Percentiles rank a stretch among this genome's conserved stretches.
These are phyloP conservation scores for Diplosoma virens DNA, from an alignment of 23 tunicate genomes.

Conservation along the genomic window DNA sequence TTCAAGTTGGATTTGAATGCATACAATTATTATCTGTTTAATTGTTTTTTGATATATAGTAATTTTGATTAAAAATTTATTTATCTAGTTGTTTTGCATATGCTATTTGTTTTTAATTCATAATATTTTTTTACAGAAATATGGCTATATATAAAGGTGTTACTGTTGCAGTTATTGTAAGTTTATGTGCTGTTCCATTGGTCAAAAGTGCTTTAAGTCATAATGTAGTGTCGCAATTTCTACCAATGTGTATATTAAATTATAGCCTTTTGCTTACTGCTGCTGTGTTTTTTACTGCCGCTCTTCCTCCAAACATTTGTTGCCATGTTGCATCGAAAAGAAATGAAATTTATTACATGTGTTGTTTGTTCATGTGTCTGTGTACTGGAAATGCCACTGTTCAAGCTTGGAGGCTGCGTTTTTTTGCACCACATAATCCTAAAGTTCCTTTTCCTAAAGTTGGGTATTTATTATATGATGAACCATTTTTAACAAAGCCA, in stretches of 20 bases:
- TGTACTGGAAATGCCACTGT: not conserved
- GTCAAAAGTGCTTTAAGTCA: not conserved
- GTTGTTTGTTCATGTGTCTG: constrained; percentile 40
- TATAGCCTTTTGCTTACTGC: not conserved
- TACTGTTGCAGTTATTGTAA: constrained; percentile 2
- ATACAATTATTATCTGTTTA: no score
- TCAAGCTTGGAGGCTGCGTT: constrained; percentile 10
- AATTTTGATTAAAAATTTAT: no score
- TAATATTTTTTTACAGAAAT: no score
- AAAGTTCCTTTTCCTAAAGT: no score
- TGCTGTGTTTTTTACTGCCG: not conserved
- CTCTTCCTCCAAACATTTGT: constrained; percentile 18
- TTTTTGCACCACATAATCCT: no score
- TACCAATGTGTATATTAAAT: constrained; percentile 1
- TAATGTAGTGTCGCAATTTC: constrained; percentile 1
- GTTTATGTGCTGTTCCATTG: constrained; percentile 20
- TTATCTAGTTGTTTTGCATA: no score
- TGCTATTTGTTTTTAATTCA: no score
- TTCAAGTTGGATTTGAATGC: no score
- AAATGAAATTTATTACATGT: constrained; percentile 42
- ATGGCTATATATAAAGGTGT: no score
- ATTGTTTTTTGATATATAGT: no score
- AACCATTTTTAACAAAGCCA: constrained; percentile 47
- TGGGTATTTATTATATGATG: constrained; percentile 50
- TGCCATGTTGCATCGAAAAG: not conserved